Evolutionary conservation across 2,113 vertebrate genomes (phyloP).

Genomic region (Leucopsar rothschildi): DNA sequence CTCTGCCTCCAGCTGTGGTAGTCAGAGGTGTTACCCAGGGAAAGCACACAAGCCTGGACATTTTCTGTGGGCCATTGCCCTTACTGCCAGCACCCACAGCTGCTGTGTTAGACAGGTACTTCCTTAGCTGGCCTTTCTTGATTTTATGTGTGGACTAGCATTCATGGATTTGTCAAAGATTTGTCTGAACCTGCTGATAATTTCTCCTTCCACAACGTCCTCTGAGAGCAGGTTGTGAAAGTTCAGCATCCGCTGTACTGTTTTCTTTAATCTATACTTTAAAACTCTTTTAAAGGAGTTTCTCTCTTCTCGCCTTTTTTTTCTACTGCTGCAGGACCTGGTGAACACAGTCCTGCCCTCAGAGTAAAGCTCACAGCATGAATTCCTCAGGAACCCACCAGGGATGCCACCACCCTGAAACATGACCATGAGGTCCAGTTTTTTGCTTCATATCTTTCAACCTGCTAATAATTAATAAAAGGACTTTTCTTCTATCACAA

Average conservation of each 20-base stretch:
- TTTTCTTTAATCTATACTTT: background rate
- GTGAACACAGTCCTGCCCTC: background rate
- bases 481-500: background rate
- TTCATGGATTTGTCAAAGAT: background rate
- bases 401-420: background rate
- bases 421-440: background rate
- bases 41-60: background rate
- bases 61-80: background rate
- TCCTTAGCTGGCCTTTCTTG: background rate
- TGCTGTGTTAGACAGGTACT: background rate
- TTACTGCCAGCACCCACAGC: background rate
- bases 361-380: background rate
- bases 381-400: background rate
- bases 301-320: background rate
- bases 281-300: background rate
- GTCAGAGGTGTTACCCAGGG: background rate
- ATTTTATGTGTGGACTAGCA: background rate
- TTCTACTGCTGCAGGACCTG: background rate
- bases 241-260: background rate
- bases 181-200: background rate
- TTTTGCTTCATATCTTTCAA: background rate
- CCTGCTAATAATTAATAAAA: conserved; percentile 10
- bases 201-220: background rate
- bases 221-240: background rate
- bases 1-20: background rate